Conservation (phyloP, 1,140 invertebrate genomes). For the Hypsibius dujardini region DNA sequence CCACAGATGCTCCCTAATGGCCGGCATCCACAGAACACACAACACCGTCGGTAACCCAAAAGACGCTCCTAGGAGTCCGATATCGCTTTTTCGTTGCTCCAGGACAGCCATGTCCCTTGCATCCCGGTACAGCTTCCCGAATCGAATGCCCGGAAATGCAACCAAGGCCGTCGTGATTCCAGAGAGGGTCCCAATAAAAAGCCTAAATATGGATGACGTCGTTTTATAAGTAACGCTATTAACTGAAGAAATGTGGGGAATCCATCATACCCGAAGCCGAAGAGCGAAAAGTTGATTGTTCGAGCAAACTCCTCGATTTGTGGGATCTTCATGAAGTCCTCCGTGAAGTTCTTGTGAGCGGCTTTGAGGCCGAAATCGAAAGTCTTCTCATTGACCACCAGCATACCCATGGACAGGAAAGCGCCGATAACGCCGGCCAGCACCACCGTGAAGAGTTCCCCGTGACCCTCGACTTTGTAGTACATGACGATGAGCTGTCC, state of each 20-base stretch:
- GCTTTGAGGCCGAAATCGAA: background rate
- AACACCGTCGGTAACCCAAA: background rate
- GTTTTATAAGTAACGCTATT: no score
- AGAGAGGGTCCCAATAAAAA: background rate
- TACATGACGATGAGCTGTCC: background rate
- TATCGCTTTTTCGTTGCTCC: background rate
- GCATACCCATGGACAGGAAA: background rate
- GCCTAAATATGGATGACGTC: background rate
- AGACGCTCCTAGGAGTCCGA: background rate
- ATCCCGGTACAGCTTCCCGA: slow-evolving; percentile 10
- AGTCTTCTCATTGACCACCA: background rate
- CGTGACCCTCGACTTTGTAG: background rate
- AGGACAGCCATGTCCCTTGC: background rate
- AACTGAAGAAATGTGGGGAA: no score
- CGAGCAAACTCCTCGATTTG: background rate
- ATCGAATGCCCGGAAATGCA: slow-evolving; percentile 12
- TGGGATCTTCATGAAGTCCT: background rate
- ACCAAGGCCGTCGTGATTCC: background rate
- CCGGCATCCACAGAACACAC: slow-evolving; percentile 9
- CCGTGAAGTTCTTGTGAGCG: slow-evolving; percentile 15
- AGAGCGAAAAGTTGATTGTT: slow-evolving; percentile 1
- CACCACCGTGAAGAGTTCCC: background rate
- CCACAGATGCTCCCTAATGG: background rate
- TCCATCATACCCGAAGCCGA: background rate
- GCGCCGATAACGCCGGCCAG: background rate